Evolutionary conservation across 2,797 vertebrate genomes (phyloP).

Genomic region (Synanceia verrucosa): DNA sequence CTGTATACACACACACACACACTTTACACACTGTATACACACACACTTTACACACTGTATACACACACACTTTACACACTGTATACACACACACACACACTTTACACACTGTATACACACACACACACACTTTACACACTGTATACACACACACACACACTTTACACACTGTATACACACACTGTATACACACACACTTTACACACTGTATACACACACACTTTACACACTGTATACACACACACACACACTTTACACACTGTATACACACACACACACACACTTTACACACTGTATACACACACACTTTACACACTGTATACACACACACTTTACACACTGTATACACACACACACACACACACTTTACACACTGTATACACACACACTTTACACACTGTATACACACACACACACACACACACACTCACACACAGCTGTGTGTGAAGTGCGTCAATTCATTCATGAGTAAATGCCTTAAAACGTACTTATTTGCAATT

Average conservation of each 20-base stretch:
- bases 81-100: background rate
- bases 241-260: too few relatives aligned
- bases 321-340: background rate
- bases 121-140: slow-evolving; percentile 10
- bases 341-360: background rate
- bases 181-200: background rate
- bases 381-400: background rate
- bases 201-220: background rate
- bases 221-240: too few relatives aligned
- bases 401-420: background rate
- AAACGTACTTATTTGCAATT: background rate
- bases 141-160: slow-evolving; percentile 5
- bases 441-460: background rate
- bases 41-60: too few relatives aligned
- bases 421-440: background rate
- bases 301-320: too few relatives aligned
- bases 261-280: background rate
- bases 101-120: slow-evolving; percentile 21
- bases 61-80: background rate
- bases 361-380: too few relatives aligned
- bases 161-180: background rate
- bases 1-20: slow-evolving; percentile 6
- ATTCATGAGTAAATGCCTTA: background rate
- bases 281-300: too few relatives aligned
- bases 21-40: background rate